Base-by-base conservation (phyloP, 2,113 vertebrate species). In the Laterallus jamaicensis region DNA sequence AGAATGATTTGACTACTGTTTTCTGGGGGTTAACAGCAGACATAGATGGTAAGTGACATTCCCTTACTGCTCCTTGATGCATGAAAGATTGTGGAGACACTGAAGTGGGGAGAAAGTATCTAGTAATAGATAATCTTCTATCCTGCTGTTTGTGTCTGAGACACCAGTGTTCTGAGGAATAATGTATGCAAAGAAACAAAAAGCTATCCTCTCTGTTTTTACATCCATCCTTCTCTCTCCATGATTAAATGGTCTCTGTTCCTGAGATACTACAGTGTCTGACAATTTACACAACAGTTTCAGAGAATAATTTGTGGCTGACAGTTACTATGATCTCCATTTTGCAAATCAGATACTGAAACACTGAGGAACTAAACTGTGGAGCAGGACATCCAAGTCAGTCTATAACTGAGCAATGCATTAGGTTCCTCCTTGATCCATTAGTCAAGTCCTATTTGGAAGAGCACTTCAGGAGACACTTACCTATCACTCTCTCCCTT, bases 31-130 rank as follows among this genome's bases (percentile, higher is more conserved):
- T 91, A 92, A 89, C 90, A 95, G 76, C 64, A 49, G 87, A 89
- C 47, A 89, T 68, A 91, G 40, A 40, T 86, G 86, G 50, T 87
- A 92, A 94, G 56, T 21, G 64, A 77, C 91, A 96, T 90, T 97
- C 85, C 76, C 47, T 87, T 82, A 77, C 89, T 84, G 75, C 39
- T 73, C 11, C 80, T 96, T 91, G 69, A 91, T 92, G 95, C 64
- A 44, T 86, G 68, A 93, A 95, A 94, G 54, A 74, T 17, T 24
- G 15, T 67, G 44, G 92, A 96, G 73, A 93, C 75, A 93, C 21
- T 59, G 74, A 12, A 63, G 26, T 32, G 24, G 55, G 58, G 79
- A 89, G 19, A 88, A 80, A 63, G 16, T 20, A 90, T 58, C 68
- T 87, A 95, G 28, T 37, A 94, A 76, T 29, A 84, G 40, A 88